Base-by-base conservation (phyloP, 1,140 invertebrate species). In the Xylocopa sonorina region DNA sequence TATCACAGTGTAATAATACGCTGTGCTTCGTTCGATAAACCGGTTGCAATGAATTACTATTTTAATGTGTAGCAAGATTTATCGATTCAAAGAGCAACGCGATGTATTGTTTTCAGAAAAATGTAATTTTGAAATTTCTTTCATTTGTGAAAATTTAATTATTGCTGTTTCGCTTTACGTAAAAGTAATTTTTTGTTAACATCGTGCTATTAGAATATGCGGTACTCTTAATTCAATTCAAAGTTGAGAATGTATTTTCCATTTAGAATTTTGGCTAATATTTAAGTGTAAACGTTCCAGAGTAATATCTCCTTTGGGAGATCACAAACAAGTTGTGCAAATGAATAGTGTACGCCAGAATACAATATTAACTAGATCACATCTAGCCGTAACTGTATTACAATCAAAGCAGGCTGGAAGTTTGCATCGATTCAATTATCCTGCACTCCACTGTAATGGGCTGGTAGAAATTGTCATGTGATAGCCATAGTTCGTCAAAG, bases 361-460 rank as follows among this genome's bases (percentile, higher is more conserved):
- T 58, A 34, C 29, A 58, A 58, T 58, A n/a, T 58, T 58, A 58
- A 32, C 18, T 58, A 58, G 18, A n/a, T 58, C 34, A 58, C 3
- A 34, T n/a, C 18, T 5, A 9, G 21, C 7, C 57, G 18, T 58
- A 34, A 58, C 32, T 34, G 32, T 1, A 34, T 58, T 34, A 34
- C 57, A 50, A 21, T 4, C 48, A 50, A 50, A 50, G 6, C 48
- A 50, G 2, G 21, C 0, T 58, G 3, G 18, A 34, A 58, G 57
- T 34, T 58, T 34, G 27, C 57, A 34, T 58, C 21, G 57, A 58
- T 58, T 21, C 21, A 18, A 58, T n/a, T 18, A 58, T 21, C 57
- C 7, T 10, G 32, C 7, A 10, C 32, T 34, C 32, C 18, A 21
- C 32, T 34, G 38, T 58, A 32, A 58, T 34, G 38, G 38, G 3